phyloP scores from a whole-genome alignment of 2,888 invertebrate species.

The Nemotelus pantherinus region DNA sequence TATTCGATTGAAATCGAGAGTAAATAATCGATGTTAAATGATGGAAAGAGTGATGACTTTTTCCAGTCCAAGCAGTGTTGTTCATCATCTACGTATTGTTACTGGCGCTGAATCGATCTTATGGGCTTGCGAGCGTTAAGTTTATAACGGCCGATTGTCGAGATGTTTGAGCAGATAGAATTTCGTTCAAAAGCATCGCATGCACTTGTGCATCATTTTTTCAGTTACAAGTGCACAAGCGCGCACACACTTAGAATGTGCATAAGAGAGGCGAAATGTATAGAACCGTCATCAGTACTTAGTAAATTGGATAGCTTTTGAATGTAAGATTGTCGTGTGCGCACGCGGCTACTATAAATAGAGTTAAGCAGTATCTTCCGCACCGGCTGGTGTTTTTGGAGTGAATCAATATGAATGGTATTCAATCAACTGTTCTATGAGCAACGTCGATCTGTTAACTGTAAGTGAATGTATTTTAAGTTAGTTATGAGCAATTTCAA shows the following conservation, averaged over 20 bases:
- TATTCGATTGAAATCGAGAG: slow-evolving; percentile 39
- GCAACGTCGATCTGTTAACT: too few species aligned
- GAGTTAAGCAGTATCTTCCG: too few species aligned
- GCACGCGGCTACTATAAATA: too few species aligned
- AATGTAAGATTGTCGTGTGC: too few species aligned
- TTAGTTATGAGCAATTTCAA: too few species aligned
- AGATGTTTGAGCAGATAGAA: not conserved
- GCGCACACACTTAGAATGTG: not conserved
- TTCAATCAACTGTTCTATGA: too few species aligned
- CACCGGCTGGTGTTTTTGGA: too few species aligned
- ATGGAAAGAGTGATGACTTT: slow-evolving; percentile 16
- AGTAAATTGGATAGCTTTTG: too few species aligned
- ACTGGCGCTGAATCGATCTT: not conserved
- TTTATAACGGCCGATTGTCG: not conserved
- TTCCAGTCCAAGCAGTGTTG: slow-evolving; percentile 12
- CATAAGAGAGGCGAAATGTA: not conserved
- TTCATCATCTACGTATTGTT: not conserved
- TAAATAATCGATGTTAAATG: slow-evolving; percentile 30
- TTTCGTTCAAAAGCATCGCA: slow-evolving; percentile 1
- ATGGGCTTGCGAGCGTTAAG: not conserved
- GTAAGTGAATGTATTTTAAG: too few species aligned
- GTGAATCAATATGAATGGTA: too few species aligned
- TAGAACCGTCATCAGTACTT: not conserved
- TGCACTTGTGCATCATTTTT: slow-evolving; percentile 18
- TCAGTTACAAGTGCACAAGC: not conserved